Evolutionary conservation across 2,888 invertebrate genomes (phyloP).

Genomic region (Ornithoptera priamus): DNA sequence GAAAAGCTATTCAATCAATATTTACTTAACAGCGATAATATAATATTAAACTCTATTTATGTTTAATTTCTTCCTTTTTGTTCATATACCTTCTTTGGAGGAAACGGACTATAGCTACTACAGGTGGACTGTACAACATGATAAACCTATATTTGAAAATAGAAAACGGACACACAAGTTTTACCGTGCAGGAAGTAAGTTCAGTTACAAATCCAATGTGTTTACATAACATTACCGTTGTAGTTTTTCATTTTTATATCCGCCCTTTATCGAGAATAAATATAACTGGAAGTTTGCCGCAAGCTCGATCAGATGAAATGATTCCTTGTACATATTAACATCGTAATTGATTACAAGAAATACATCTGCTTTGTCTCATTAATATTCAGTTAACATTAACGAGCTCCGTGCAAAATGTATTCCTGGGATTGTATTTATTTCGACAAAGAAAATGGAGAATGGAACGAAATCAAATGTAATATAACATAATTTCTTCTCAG

Average conservation of each 20-base stretch:
- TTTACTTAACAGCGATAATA: background rate
- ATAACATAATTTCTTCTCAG: background rate
- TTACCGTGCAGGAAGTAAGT: background rate
- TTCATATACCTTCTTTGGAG: background rate
- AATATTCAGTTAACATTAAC: conserved; percentile 24
- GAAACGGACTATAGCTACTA: background rate
- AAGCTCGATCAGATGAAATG: background rate
- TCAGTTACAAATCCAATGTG: background rate
- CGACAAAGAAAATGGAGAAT: background rate
- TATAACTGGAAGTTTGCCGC: background rate
- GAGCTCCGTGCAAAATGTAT: background rate
- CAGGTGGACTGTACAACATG: background rate
- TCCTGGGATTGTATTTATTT: conserved; percentile 7
- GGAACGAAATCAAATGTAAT: background rate
- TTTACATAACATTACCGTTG: too few species aligned
- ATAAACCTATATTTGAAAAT: background rate
- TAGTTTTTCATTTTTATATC: too few species aligned
- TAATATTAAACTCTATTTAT: background rate
- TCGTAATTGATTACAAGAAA: conserved; percentile 21
- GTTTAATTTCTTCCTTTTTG: too few species aligned
- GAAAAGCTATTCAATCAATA: background rate
- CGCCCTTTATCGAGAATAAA: too few species aligned
- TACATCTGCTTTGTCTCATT: conserved; percentile 17
- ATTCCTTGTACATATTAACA: conserved; percentile 9
- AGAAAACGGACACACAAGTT: background rate